Percentiles rank a stretch among this genome's conserved stretches.
phyloP scores from a whole-genome alignment of 2,113 vertebrate genomes.

The Ammodytes marinus region DNA sequence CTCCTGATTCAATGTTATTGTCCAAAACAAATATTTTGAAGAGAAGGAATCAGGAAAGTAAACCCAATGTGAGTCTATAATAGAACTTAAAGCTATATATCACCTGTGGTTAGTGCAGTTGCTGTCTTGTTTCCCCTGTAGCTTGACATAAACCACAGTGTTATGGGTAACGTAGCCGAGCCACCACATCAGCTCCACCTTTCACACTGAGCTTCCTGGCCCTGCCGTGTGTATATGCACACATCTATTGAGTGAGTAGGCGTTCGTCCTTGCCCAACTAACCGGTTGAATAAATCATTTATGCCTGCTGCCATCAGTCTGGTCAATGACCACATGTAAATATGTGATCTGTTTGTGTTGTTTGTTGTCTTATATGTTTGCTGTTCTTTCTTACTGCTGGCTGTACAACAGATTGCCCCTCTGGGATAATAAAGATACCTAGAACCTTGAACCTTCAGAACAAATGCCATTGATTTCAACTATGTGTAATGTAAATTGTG shows the following conservation, averaged over 20 bases:
- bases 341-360: no score
- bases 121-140: not conserved
- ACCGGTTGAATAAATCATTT: no score
- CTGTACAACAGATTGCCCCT: no score
- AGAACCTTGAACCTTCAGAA: no score
- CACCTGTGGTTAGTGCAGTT: not conserved
- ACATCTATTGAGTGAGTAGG: no score
- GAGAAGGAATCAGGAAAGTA: not conserved
- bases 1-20: not conserved
- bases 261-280: no score
- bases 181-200: not conserved
- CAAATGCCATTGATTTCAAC: not conserved
- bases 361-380: no score
- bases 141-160: not conserved
- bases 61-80: not conserved
- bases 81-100: not conserved
- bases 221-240: not conserved
- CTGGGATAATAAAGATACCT: no score
- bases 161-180: not conserved
- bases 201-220: not conserved
- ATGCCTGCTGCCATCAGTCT: no score
- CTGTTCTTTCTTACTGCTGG: no score
- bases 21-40: not conserved
- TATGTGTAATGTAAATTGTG: not conserved
- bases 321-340: no score